These are phyloP conservation scores for Drosophila cardini DNA, from an alignment of 1,140 invertebrate species.

Conservation along the genomic window DNA sequence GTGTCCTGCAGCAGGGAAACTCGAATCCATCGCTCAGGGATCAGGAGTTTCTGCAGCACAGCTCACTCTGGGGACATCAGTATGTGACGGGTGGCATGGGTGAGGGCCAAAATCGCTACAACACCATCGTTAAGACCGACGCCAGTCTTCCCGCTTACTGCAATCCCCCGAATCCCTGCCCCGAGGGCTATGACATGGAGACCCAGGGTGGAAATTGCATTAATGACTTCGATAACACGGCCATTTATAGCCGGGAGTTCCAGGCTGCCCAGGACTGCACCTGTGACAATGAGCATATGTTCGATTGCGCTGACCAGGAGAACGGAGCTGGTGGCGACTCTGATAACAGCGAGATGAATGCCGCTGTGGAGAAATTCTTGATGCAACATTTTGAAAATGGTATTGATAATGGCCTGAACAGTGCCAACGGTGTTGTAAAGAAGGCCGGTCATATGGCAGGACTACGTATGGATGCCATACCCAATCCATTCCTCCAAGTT, in stretches of 20 bases:
- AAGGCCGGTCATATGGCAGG: conserved; percentile 85
- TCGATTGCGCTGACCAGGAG: conserved; percentile 90
- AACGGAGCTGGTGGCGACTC: conserved; percentile 66
- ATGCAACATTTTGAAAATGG: conserved; percentile 85
- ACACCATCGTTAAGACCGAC: conserved; percentile 94
- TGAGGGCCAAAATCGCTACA: conserved; percentile 88
- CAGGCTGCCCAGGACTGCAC: conserved; percentile 97
- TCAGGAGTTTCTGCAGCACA: conserved; percentile 95
- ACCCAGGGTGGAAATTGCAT: conserved; percentile 92
- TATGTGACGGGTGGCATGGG: conserved; percentile 91
- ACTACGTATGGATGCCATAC: conserved; percentile 85
- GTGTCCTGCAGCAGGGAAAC: conserved; percentile 51
- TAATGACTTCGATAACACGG: conserved; percentile 97
- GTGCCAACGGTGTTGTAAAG: conserved; percentile 92
- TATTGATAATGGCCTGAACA: conserved; percentile 82
- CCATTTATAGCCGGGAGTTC: conserved; percentile 97
- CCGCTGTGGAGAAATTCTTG: conserved; percentile 85
- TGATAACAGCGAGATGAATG: conserved; percentile 71
- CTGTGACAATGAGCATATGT: conserved; percentile 99
- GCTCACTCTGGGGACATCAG: conserved; percentile 93
- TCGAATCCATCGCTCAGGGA: conserved; percentile 92
- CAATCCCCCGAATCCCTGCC: conserved; percentile 99
- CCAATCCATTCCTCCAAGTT: conserved; percentile 90
- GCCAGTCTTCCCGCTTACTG: conserved; percentile 98
- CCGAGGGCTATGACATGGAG: conserved; percentile 91